Evolutionary conservation across 2,888 invertebrate genomes (phyloP).

Genomic region (Ophion slaviceki): DNA sequence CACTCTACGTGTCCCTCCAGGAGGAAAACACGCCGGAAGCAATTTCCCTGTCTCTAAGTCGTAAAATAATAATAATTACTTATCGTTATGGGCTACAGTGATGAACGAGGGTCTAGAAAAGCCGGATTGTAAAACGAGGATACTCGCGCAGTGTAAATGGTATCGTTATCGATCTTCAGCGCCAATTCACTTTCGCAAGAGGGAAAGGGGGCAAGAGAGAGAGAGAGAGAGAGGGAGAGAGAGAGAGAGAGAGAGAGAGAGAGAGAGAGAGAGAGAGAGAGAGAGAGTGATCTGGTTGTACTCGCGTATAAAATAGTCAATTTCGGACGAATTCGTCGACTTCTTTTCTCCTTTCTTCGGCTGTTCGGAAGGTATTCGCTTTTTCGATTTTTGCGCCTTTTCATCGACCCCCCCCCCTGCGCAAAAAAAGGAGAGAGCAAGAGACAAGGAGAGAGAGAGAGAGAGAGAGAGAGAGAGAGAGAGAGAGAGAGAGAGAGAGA

Average conservation of each 20-base stretch:
- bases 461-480: background rate
- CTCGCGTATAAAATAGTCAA: conserved; percentile 38
- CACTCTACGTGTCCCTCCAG: background rate
- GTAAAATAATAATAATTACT: conserved; percentile 30
- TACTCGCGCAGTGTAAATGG: conserved; percentile 5
- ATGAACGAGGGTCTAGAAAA: conserved; percentile 26
- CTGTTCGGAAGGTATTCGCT: conserved; percentile 49
- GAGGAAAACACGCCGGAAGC: background rate
- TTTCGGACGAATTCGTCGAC: conserved; percentile 34
- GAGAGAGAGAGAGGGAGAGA: background rate
- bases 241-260: background rate
- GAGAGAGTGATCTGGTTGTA: conserved; percentile 12
- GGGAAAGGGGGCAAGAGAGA: background rate
- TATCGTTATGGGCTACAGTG: background rate
- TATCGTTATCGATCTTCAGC: conserved; percentile 49
- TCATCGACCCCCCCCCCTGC: background rate
- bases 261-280: background rate
- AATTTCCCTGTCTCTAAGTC: background rate
- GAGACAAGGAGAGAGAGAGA: background rate
- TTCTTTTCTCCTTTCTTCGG: conserved; percentile 14
- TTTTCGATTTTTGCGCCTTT: conserved; percentile 17
- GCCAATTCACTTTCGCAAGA: conserved; percentile 38
- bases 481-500: background rate
- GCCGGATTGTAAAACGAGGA: conserved; percentile 1
- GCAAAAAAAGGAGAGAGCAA: background rate